Percentiles rank a stretch among this genome's conserved stretches.
phyloP scores from a whole-genome alignment of 1,140 invertebrate species.

The Drosophila obscura region DNA sequence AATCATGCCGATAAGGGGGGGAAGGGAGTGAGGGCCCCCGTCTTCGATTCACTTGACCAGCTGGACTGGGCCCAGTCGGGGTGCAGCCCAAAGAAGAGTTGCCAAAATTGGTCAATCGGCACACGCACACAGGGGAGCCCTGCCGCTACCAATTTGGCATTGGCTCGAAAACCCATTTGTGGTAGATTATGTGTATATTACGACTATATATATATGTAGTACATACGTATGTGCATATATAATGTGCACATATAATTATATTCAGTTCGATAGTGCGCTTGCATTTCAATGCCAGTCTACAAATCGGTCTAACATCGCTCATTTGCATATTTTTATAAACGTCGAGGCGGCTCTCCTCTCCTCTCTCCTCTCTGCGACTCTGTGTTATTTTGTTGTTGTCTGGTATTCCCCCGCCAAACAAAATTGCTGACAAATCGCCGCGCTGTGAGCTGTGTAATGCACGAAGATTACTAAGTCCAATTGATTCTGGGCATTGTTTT shows the following conservation, averaged over 20 bases:
- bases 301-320: neutral
- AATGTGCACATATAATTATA: slow-evolving; percentile 3
- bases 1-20: slow-evolving; percentile 30
- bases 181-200: neutral
- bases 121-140: neutral
- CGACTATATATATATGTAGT: too few species aligned
- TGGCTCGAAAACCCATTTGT: neutral
- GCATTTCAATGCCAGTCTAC: slow-evolving; percentile 41
- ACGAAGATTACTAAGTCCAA: neutral
- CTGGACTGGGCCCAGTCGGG: neutral
- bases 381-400: neutral
- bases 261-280: neutral
- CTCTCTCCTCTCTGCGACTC: too few species aligned
- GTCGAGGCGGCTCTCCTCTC: neutral
- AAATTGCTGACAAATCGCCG: slow-evolving; percentile 11
- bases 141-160: too few species aligned
- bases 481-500: too few species aligned
- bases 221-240: neutral
- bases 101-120: slow-evolving; percentile 42
- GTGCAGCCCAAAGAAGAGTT: slow-evolving; percentile 3
- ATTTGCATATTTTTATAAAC: slow-evolving; percentile 40
- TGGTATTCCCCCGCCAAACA: slow-evolving; percentile 22
- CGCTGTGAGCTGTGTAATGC: neutral
- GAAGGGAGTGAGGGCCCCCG: too few species aligned
- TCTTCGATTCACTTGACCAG: slow-evolving; percentile 15